A percentile compares a stretch with the other conserved stretches of the same genome.
These are phyloP conservation scores for Zoanthus sansibaricus DNA, from an alignment of 92 coral and sea anemone genomes.

Conservation along the genomic window DNA sequence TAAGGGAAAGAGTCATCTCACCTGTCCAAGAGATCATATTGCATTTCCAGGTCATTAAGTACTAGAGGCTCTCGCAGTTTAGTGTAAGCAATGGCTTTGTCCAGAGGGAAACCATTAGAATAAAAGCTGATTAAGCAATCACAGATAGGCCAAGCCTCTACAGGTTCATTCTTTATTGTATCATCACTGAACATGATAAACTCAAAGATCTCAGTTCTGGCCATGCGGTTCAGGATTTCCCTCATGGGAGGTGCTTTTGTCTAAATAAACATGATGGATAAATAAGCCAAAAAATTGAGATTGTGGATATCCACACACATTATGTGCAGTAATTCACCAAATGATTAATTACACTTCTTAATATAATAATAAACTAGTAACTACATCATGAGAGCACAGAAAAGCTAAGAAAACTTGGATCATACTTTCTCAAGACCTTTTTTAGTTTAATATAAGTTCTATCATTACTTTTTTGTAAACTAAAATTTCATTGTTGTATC, in stretches of 20 bases:
- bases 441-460: no score
- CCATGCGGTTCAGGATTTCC: conserved; percentile 87
- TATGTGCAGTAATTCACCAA: no score
- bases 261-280: conserved; percentile 27
- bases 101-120: conserved; percentile 94
- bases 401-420: no score
- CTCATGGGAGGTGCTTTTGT: conserved; percentile 97
- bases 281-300: no score
- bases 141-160: conserved; percentile 93
- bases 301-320: no score
- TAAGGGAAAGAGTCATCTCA: conserved; percentile 12
- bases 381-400: no score
- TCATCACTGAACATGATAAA: conserved; percentile 91
- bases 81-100: conserved; percentile 90
- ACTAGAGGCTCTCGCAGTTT: conserved; percentile 86
- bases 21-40: conserved; percentile 89
- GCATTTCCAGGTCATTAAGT: conserved; percentile 94
- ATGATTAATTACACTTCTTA: no score
- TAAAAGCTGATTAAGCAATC: conserved; percentile 93
- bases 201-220: conserved; percentile 87
- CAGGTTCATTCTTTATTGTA: conserved; percentile 75
- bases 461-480: no score
- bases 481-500: no score
- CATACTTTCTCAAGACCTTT: no score
- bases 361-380: no score